Evolutionary conservation across 2,797 vertebrate genomes (phyloP).

Genomic region (Premnoplex brunnescens): DNA sequence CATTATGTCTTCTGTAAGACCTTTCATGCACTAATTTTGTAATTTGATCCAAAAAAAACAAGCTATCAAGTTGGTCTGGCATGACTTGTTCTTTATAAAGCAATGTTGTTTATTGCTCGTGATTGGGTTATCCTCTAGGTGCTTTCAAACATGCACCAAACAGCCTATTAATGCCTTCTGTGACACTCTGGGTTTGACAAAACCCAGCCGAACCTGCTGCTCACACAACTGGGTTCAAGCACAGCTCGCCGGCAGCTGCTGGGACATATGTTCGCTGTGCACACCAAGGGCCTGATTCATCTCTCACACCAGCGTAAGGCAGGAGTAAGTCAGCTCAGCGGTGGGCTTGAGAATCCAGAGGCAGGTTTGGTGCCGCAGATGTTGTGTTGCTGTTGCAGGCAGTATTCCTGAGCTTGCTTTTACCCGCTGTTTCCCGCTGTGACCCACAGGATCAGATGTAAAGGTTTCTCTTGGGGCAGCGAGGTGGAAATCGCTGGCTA

Average conservation of each 20-base stretch:
- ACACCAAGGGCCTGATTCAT: constrained; percentile 15
- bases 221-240: constrained; percentile 7
- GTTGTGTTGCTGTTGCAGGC: constrained; percentile 37
- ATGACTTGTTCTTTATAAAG: constrained; percentile 20
- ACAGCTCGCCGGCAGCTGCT: constrained; percentile 35
- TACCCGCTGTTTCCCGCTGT: neutral
- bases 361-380: constrained; percentile 50
- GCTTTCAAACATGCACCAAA: neutral
- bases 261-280: constrained; percentile 39
- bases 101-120: constrained; percentile 3
- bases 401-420: constrained; percentile 38
- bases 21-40: constrained; percentile 49
- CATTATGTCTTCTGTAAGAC: neutral
- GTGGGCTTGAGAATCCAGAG: neutral
- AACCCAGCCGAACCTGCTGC: constrained; percentile 59
- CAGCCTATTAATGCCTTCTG: constrained; percentile 50
- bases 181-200: constrained; percentile 23
- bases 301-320: neutral
- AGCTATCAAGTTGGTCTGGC: constrained; percentile 20
- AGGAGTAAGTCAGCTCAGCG: neutral
- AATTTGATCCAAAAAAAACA: constrained; percentile 4
- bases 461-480: neutral
- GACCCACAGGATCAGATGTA: neutral
- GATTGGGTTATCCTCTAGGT: neutral
- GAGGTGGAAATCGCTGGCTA: neutral